Conservation (phyloP, 2,113 vertebrate species). For the Callorhinus ursinus region DNA sequence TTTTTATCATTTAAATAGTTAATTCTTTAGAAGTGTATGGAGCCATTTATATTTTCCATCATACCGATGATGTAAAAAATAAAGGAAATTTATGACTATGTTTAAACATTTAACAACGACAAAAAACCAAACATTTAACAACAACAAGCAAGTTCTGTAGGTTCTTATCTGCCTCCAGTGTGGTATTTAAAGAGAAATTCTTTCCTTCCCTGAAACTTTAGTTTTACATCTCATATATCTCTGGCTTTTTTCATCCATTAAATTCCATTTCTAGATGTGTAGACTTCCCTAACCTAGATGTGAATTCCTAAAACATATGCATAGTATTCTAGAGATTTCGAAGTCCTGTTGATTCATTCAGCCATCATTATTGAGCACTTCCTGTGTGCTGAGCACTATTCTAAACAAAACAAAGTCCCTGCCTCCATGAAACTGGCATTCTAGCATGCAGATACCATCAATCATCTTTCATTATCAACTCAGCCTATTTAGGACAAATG, state of each 20-base stretch:
- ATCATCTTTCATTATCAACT: neutral
- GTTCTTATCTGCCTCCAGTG: neutral
- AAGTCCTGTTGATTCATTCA: slow-evolving; percentile 17
- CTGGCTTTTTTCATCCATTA: slow-evolving; percentile 16
- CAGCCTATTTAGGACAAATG: neutral
- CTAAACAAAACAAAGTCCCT: neutral
- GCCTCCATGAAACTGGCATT: neutral
- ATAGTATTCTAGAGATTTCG: slow-evolving; percentile 14
- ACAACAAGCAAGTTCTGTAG: neutral
- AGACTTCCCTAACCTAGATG: slow-evolving; percentile 11
- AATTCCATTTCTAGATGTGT: slow-evolving; percentile 16
- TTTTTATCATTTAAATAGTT: slow-evolving; percentile 45
- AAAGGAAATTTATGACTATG: neutral
- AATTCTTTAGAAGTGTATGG: slow-evolving; percentile 9
- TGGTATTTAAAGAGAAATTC: slow-evolving; percentile 44
- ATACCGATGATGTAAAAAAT: neutral
- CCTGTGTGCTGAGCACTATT: neutral
- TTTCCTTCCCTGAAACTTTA: slow-evolving; percentile 39
- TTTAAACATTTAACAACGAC: neutral
- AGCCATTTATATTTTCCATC: slow-evolving; percentile 20
- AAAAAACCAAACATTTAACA: neutral
- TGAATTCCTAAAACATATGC: neutral
- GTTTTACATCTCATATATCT: slow-evolving; percentile 35
- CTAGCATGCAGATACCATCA: neutral
- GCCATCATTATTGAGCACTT: neutral